Evolutionary conservation across 2,888 invertebrate genomes (phyloP).

Genomic region (Rhabditoides inermis): DNA sequence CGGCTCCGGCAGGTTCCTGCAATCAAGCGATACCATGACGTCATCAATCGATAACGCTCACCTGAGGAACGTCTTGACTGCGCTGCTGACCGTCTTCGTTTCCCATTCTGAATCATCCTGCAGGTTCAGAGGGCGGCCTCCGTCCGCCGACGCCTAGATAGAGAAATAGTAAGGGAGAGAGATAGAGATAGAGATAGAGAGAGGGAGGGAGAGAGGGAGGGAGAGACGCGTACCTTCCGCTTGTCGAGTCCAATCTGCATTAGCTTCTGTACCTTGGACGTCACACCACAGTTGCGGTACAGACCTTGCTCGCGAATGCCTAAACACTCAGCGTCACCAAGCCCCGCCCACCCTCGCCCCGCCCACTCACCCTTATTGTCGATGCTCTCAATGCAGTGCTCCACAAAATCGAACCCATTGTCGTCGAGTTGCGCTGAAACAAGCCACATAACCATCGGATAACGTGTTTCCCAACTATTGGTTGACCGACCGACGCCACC

Average conservation of each 20-base stretch:
- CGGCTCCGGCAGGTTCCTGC: slow-evolving; percentile 77
- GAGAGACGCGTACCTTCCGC: too few species aligned
- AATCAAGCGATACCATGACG: slow-evolving; percentile 1
- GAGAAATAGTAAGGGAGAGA: too few species aligned
- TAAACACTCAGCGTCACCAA: too few species aligned
- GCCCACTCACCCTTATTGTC: background rate
- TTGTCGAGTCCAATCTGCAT: slow-evolving; percentile 62
- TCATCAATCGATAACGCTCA: slow-evolving; percentile 17
- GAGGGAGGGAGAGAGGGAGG: too few species aligned
- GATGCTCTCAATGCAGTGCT: slow-evolving; percentile 60
- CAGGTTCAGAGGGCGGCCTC: slow-evolving; percentile 58
- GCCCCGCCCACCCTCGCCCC: slow-evolving; percentile 9
- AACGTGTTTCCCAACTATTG: slow-evolving; percentile 6
- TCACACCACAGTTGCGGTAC: slow-evolving; percentile 86
- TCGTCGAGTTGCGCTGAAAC: slow-evolving; percentile 69
- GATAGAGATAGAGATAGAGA: too few species aligned
- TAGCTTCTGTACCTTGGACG: slow-evolving; percentile 82
- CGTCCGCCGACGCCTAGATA: too few species aligned
- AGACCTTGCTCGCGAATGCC: slow-evolving; percentile 74
- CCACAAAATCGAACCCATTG: slow-evolving; percentile 79
- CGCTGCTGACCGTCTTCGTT: slow-evolving; percentile 90
- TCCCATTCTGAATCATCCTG: slow-evolving; percentile 73
- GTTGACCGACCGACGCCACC: background rate
- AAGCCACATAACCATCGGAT: slow-evolving; percentile 10
- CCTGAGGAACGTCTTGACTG: slow-evolving; percentile 87